Evolutionary conservation across 2,797 vertebrate genomes (phyloP), one percentile per base, ranked within the genome.

Genomic region (Amblyraja radiata): DNA sequence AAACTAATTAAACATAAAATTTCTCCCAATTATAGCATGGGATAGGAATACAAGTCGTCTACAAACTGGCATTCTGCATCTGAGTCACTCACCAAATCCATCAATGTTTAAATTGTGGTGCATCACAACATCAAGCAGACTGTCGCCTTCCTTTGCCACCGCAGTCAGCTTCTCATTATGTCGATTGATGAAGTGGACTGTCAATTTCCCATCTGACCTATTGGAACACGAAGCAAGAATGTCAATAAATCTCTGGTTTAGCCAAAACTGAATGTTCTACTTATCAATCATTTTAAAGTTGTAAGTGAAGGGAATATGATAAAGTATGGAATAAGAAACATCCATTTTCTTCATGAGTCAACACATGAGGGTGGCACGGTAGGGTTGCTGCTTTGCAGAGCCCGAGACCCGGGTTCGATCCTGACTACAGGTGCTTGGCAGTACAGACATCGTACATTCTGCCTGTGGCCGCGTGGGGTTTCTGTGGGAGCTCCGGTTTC

Each of bases 71-170:
- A 86, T 8, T 73, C 23, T 54, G 90, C 10, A 28, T 76, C 54
- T 74, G 13, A 14, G 1, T 7, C 68, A 92, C 96, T 94, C 94
- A 97, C 96, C 97, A 94, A 97, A 97, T 54, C 97, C 96, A 74
- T 96, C 96, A 10, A 97, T 96, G 94, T 95, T 93, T 93, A 97
- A 93, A 93, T 97, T 96, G 77, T 97, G 96, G 32, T 97, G 97
- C 73, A 97, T 93, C 28, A 97, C 96, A 73, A 97, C 95, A 1
- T 97, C 94, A 93, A 97, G 95, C 93, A 97, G 94, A 68, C 95
- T 97, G 92, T 97, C 94, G 16, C 96, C 96, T 94, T 97, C 96
- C 68, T 95, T 96, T 25, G 95, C 96, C 46, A 78, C 94, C 23
- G 95, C 95, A 0, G 95, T 97, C 63, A 95, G 95, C 86, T 93